Evolutionary conservation across 1,140 invertebrate genomes (phyloP).

Genomic region (Brachionus calyciflorus): DNA sequence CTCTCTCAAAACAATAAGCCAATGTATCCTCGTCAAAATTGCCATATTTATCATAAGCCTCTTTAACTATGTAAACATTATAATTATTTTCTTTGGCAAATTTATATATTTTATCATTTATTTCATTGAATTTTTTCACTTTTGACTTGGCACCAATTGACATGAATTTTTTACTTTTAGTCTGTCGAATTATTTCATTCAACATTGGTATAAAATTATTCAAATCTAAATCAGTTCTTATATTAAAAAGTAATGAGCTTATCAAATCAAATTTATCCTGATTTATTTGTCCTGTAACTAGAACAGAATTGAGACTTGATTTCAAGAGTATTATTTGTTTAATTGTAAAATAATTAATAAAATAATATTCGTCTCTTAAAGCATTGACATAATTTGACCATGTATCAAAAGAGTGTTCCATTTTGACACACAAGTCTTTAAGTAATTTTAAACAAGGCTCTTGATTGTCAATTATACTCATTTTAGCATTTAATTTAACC

Average conservation of each 20-base stretch:
- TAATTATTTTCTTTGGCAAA: constrained; percentile 6
- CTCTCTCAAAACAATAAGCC: not conserved
- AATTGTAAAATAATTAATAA: constrained; percentile 10
- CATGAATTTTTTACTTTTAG: not conserved
- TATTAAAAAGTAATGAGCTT: not conserved
- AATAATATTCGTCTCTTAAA: constrained; percentile 1
- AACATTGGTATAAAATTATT: not conserved
- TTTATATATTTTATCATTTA: not conserved
- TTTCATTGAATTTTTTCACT: not conserved
- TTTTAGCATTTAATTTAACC: not conserved
- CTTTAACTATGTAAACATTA: not conserved
- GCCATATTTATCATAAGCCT: not conserved
- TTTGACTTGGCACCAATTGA: not conserved
- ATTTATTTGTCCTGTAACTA: not conserved
- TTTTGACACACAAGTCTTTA: not conserved
- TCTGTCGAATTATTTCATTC: not conserved
- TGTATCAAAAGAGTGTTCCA: not conserved
- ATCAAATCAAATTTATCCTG: not conserved
- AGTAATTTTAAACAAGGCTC: not conserved
- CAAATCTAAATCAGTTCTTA: not conserved
- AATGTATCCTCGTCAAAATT: not conserved
- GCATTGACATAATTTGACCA: constrained; percentile 10
- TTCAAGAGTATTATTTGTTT: not conserved
- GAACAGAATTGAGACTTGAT: not conserved
- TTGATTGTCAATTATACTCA: not conserved